Percentiles rank a stretch among this genome's conserved stretches.
Conservation (phyloP, 2,113 vertebrate genomes). For the Eurystomus gularis region DNA sequence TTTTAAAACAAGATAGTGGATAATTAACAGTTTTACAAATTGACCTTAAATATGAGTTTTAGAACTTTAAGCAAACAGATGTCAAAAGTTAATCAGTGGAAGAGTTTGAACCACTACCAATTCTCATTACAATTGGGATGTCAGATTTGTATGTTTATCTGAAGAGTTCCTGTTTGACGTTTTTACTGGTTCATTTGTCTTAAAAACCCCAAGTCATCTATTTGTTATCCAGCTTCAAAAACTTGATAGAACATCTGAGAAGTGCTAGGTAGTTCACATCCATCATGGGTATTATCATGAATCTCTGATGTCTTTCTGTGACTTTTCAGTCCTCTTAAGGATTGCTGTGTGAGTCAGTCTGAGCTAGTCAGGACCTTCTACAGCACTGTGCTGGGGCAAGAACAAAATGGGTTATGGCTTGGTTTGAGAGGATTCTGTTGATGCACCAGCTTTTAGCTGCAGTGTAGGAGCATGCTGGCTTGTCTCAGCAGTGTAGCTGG, state of each 20-base stretch:
- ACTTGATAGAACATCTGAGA: background rate
- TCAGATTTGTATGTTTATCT: background rate
- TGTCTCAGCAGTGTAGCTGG: background rate
- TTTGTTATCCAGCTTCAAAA: background rate
- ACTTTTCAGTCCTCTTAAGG: background rate
- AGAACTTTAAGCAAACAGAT: background rate
- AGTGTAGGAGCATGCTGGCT: background rate
- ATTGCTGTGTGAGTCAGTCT: background rate
- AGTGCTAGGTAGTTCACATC: background rate
- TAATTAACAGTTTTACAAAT: background rate
- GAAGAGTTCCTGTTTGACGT: background rate
- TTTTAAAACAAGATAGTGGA: background rate
- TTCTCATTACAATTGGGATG: background rate
- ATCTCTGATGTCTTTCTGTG: background rate
- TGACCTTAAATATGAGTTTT: background rate
- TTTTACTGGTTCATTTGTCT: background rate
- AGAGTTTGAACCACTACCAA: background rate
- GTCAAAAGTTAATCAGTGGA: background rate
- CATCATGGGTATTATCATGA: background rate
- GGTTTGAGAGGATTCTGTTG: background rate
- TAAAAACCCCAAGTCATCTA: background rate
- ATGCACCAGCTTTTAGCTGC: background rate
- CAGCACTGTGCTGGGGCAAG: background rate
- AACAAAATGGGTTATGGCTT: background rate
- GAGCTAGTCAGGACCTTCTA: background rate